These are phyloP conservation scores for Perccottus glenii DNA, from an alignment of 2,113 vertebrate species.

Conservation along the genomic window DNA sequence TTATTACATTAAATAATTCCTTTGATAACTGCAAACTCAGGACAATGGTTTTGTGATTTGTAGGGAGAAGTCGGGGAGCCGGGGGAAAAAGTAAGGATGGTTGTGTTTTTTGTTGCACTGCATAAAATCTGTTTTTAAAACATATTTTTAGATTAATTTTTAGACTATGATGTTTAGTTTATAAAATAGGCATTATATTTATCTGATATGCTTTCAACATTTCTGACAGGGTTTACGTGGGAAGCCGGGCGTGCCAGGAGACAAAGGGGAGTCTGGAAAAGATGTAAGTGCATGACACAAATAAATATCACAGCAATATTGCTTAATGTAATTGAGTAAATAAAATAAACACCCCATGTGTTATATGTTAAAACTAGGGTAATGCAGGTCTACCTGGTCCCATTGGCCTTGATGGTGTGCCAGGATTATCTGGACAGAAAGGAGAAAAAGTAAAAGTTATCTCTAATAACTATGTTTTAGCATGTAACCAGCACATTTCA, in stretches of 20 bases:
- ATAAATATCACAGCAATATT: not conserved
- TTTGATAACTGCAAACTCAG: no score
- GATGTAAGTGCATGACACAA: slow-evolving; percentile 74
- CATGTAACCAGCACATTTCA: not conserved
- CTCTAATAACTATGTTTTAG: not conserved
- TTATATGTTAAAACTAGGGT: slow-evolving; percentile 72
- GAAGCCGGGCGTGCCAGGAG: slow-evolving; percentile 83
- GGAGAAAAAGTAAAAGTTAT: slow-evolving; percentile 80
- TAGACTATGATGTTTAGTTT: slow-evolving; percentile 1
- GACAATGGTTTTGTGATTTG: slow-evolving; percentile 24
- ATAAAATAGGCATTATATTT: slow-evolving; percentile 19
- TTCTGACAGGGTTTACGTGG: slow-evolving; percentile 84
- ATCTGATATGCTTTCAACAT: slow-evolving; percentile 30
- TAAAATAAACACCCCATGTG: not conserved
- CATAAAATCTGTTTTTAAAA: not conserved
- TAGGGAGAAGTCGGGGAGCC: slow-evolving; percentile 84
- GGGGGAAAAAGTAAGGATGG: slow-evolving; percentile 78
- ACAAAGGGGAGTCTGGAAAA: slow-evolving; percentile 81
- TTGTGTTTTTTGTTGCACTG: not conserved
- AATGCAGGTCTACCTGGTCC: slow-evolving; percentile 83
- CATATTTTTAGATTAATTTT: not conserved
- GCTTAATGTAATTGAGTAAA: not conserved
- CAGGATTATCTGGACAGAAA: slow-evolving; percentile 80
- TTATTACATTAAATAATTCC: not conserved
- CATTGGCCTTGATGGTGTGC: slow-evolving; percentile 81